Percentiles rank a stretch among this genome's conserved stretches.
Conservation (phyloP, 2,797 vertebrate species). For the Rhyacichthys aspro region DNA sequence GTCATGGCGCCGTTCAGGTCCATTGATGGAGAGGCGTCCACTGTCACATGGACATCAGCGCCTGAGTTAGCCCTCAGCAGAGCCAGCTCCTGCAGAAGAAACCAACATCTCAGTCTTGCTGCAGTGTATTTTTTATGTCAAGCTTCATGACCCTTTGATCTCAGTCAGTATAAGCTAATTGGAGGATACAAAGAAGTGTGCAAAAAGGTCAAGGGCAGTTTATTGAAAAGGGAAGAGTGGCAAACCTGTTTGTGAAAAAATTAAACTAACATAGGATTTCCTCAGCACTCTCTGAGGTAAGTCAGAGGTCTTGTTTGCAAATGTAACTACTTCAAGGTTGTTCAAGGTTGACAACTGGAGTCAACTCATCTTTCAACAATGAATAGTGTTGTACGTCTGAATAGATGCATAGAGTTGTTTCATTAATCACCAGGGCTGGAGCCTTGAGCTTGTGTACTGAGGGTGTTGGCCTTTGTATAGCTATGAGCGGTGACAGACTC, state of each 20-base stretch:
- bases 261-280: constrained; percentile 39
- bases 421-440: constrained; percentile 6
- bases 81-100: constrained; percentile 78
- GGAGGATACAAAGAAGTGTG: too few relatives aligned
- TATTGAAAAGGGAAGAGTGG: too few relatives aligned
- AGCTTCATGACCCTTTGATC: background rate
- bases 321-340: too few relatives aligned
- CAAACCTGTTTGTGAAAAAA: too few relatives aligned
- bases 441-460: constrained; percentile 6
- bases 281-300: constrained; percentile 27
- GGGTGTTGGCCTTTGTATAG: constrained; percentile 18
- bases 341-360: constrained; percentile 19
- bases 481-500: background rate
- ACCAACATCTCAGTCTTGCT: constrained; percentile 20
- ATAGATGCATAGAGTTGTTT: constrained; percentile 18
- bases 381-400: constrained; percentile 19
- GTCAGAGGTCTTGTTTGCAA: constrained; percentile 12
- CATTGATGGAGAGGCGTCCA: constrained; percentile 82
- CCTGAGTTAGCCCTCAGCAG: constrained; percentile 76
- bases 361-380: constrained; percentile 7
- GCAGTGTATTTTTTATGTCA: background rate
- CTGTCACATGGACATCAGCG: constrained; percentile 85
- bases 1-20: constrained; percentile 85
- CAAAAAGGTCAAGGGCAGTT: too few relatives aligned
- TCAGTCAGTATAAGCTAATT: too few relatives aligned